Evolutionary conservation across 2,797 vertebrate genomes (phyloP).

Genomic region (Coregonus sp.): DNA sequence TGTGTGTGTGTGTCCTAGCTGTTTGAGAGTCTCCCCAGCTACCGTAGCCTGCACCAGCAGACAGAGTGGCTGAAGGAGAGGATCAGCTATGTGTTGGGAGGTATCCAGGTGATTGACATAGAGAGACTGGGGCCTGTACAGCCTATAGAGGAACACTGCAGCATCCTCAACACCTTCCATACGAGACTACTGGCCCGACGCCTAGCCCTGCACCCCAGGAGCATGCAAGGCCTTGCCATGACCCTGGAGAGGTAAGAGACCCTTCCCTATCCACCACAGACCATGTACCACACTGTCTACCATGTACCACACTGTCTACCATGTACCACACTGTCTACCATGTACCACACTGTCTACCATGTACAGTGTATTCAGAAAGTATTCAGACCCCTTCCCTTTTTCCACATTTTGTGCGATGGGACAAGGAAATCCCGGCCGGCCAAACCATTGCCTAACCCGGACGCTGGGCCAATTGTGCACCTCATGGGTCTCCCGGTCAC

Average conservation of each 20-base stretch:
- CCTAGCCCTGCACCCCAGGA: conserved; percentile 83
- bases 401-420: too few species aligned
- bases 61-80: conserved; percentile 84
- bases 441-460: too few species aligned
- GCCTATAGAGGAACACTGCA: conserved; percentile 85
- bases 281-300: too few species aligned
- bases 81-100: conserved; percentile 88
- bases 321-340: background rate
- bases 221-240: conserved; percentile 87
- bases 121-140: conserved; percentile 83
- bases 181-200: conserved; percentile 74
- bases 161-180: conserved; percentile 81
- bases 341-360: too few species aligned
- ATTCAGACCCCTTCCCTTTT: too few species aligned
- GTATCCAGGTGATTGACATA: conserved; percentile 83
- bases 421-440: too few species aligned
- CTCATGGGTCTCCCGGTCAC: too few species aligned
- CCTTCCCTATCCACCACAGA: too few species aligned
- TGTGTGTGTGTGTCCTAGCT: conserved; percentile 68
- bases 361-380: too few species aligned
- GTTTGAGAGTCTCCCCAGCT: conserved; percentile 85
- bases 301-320: too few species aligned
- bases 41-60: conserved; percentile 82
- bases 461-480: too few species aligned
- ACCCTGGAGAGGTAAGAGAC: conserved; percentile 82